A percentile compares a stretch with the other conserved stretches of the same genome.
Evolutionary conservation across 2,113 vertebrate species (phyloP).

Genomic region (Anguilla japonica): DNA sequence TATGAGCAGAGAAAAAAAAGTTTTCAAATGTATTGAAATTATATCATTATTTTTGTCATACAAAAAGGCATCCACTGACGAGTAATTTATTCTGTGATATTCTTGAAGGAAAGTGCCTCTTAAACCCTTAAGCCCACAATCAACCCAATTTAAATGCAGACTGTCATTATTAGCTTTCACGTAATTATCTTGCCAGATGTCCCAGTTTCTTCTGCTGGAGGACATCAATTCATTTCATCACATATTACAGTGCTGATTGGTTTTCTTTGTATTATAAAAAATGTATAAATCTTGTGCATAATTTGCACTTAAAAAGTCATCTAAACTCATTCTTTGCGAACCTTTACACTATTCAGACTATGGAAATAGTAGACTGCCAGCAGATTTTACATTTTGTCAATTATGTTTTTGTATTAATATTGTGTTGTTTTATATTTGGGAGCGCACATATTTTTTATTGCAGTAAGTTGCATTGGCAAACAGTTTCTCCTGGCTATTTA

Average conservation of each 20-base stretch:
- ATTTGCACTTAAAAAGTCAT: neutral
- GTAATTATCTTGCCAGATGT: slow-evolving; percentile 36
- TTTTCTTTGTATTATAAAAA: neutral
- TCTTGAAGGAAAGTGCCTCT: neutral
- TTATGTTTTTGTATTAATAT: neutral
- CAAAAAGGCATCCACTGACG: neutral
- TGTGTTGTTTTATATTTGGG: slow-evolving; percentile 9
- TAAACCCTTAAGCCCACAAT: neutral
- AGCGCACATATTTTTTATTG: neutral
- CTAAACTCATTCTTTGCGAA: slow-evolving; percentile 1
- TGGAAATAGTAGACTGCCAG: slow-evolving; percentile 18
- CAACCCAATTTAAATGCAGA: slow-evolving; percentile 9
- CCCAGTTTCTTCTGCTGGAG: slow-evolving; percentile 20
- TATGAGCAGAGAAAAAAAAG: neutral
- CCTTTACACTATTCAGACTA: slow-evolving; percentile 17
- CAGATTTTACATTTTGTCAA: neutral
- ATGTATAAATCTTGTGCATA: neutral
- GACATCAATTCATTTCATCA: neutral
- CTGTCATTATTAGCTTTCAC: slow-evolving; percentile 27
- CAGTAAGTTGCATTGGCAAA: slow-evolving; percentile 1
- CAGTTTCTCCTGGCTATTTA: slow-evolving; percentile 16
- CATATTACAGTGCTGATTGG: neutral
- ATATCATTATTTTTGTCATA: neutral
- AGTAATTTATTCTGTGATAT: neutral
- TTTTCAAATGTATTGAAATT: neutral